These are phyloP conservation scores for Sebastes melanostomus DNA, from an alignment of 2,797 vertebrate genomes.

Conservation along the genomic window DNA sequence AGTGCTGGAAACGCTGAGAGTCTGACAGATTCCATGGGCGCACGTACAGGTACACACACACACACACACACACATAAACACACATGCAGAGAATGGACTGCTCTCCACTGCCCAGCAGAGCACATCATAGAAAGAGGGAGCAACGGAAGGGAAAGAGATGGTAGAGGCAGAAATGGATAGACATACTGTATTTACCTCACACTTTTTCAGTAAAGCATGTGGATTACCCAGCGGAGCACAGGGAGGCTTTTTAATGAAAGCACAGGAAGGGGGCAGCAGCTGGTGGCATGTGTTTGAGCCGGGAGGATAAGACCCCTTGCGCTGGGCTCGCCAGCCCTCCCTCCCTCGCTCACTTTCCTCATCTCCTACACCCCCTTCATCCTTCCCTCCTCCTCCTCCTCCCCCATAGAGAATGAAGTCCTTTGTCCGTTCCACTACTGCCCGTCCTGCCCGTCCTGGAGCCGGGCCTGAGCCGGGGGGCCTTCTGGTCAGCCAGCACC, in stretches of 20 bases:
- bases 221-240: conserved; percentile 78
- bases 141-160: conserved; percentile 33
- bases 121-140: conserved; percentile 55
- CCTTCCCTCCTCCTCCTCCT: conserved; percentile 21
- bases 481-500: conserved; percentile 71
- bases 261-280: conserved; percentile 87
- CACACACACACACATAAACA: conserved; percentile 10
- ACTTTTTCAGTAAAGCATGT: conserved; percentile 72
- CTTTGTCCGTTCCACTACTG: conserved; percentile 83
- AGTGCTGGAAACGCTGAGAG: conserved; percentile 77
- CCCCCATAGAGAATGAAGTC: conserved; percentile 80
- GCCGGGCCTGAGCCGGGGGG: conserved; percentile 71
- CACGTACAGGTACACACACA: conserved; percentile 70
- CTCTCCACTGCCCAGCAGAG: conserved; percentile 65
- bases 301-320: conserved; percentile 84
- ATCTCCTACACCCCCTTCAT: conserved; percentile 62
- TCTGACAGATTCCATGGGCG: conserved; percentile 77
- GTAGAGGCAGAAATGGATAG: conserved; percentile 49
- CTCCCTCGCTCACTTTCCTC: conserved; percentile 58
- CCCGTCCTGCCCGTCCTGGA: conserved; percentile 79
- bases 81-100: conserved; percentile 57
- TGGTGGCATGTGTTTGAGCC: conserved; percentile 87
- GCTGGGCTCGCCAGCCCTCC: conserved; percentile 68
- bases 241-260: conserved; percentile 86
- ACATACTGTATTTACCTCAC: conserved; percentile 73